Evolutionary conservation across 2,797 vertebrate genomes (phyloP).

Genomic region (Syndactyla subalaris): DNA sequence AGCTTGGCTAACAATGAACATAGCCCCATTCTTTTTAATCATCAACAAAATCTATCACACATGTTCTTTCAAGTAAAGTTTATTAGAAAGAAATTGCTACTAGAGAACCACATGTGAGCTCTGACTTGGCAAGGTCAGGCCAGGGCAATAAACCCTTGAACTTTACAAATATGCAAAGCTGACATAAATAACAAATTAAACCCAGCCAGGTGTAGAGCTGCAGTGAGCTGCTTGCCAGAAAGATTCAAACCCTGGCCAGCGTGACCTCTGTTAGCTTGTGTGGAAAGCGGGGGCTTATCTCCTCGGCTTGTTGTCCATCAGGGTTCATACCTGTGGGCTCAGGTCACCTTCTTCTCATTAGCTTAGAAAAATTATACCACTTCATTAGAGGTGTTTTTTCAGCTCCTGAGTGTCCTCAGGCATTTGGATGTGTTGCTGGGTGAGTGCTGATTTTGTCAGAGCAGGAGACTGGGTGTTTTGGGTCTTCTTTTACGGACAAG

Average conservation of each 20-base stretch:
- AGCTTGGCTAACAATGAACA: slow-evolving; percentile 77
- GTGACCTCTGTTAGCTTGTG: slow-evolving; percentile 73
- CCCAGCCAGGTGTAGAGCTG: slow-evolving; percentile 81
- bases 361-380: slow-evolving; percentile 64
- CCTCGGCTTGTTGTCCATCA: slow-evolving; percentile 61
- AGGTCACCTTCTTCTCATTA: slow-evolving; percentile 62
- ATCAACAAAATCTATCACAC: slow-evolving; percentile 84
- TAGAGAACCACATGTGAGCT: slow-evolving; percentile 84
- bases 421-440: not conserved
- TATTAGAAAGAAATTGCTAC: slow-evolving; percentile 87
- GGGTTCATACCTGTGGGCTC: slow-evolving; percentile 61
- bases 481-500: not conserved
- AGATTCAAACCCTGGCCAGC: slow-evolving; percentile 63
- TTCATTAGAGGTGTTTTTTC: slow-evolving; percentile 43
- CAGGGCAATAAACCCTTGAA: slow-evolving; percentile 86
- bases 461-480: not conserved
- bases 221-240: slow-evolving; percentile 62
- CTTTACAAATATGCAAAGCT: slow-evolving; percentile 88
- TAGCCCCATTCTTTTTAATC: slow-evolving; percentile 83
- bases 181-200: slow-evolving; percentile 88
- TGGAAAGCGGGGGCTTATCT: slow-evolving; percentile 73
- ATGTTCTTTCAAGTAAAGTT: slow-evolving; percentile 85
- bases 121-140: slow-evolving; percentile 84
- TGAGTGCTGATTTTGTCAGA: not conserved
- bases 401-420: slow-evolving; percentile 29